Evolutionary conservation across 1,140 invertebrate genomes (phyloP).

Genomic region (Bombus polaris): DNA sequence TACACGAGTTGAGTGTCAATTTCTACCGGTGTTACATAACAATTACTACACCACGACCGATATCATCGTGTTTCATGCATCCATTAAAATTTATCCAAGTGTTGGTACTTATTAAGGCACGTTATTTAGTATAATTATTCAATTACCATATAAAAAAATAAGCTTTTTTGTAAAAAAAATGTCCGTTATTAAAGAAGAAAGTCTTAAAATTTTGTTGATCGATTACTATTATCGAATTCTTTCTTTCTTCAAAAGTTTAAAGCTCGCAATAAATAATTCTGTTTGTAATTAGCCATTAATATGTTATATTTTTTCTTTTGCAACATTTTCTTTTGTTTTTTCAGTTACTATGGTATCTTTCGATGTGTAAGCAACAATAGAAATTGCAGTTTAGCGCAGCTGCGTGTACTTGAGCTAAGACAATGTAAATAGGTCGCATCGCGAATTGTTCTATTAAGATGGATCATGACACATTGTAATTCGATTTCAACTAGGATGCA

Average conservation of each 20-base stretch:
- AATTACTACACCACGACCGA: slow-evolving; percentile 55
- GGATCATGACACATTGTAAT: slow-evolving; percentile 41
- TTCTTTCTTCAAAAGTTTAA: neutral
- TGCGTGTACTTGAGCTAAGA: slow-evolving; percentile 44
- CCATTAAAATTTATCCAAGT: slow-evolving; percentile 31
- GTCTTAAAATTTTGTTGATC: neutral
- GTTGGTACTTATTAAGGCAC: neutral
- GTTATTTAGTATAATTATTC: neutral
- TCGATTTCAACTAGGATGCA: slow-evolving; percentile 23
- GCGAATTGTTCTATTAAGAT: slow-evolving; percentile 47
- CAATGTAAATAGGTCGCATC: slow-evolving; percentile 56
- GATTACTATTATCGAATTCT: neutral
- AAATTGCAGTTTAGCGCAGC: slow-evolving; percentile 45
- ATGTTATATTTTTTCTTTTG: neutral
- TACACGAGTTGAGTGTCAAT: slow-evolving; percentile 53
- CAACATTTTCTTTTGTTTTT: neutral
- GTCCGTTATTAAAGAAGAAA: neutral
- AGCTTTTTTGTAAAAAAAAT: neutral
- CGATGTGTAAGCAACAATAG: neutral
- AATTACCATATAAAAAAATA: neutral
- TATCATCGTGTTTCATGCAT: slow-evolving; percentile 29
- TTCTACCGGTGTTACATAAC: slow-evolving; percentile 66
- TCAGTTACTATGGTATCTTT: neutral
- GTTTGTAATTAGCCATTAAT: neutral
- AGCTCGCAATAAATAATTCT: neutral